Conservation (phyloP, 2,888 invertebrate genomes). For the Agrochola lota region DNA sequence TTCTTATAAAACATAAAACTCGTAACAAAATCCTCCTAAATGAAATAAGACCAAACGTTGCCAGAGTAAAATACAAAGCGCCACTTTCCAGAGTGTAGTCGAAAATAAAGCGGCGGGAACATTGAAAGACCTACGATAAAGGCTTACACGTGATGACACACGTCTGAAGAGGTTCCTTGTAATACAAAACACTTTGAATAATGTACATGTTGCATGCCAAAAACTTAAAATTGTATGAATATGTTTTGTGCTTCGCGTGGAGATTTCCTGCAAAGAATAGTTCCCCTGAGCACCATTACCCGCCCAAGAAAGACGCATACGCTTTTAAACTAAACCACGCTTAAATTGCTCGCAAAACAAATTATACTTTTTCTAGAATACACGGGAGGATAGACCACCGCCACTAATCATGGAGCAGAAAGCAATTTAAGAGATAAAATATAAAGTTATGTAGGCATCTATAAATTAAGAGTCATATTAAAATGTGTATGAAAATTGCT, state of each 20-base stretch:
- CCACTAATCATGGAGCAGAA: conserved; percentile 59
- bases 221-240: conserved; percentile 81
- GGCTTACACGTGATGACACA: conserved; percentile 68
- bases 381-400: conserved; percentile 46
- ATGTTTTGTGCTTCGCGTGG: conserved; percentile 74
- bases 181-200: conserved; percentile 79
- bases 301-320: conserved; percentile 74
- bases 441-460: conserved; percentile 39
- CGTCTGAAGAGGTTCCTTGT: conserved; percentile 70
- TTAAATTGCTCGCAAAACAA: conserved; percentile 77
- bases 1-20: conserved; percentile 15
- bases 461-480: conserved; percentile 44
- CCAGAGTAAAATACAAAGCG: conserved; percentile 46
- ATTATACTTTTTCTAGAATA: conserved; percentile 71
- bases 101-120: conserved; percentile 63
- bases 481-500: conserved; percentile 33
- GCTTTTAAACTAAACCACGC: conserved; percentile 83
- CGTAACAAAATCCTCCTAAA: conserved; percentile 28
- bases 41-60: conserved; percentile 26
- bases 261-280: conserved; percentile 71
- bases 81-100: conserved; percentile 53
- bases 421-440: conserved; percentile 54
- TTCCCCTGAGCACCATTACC: conserved; percentile 79
- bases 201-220: conserved; percentile 78
- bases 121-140: conserved; percentile 71